Evolutionary conservation across 2,113 vertebrate species (phyloP), one percentile per base, ranked within the genome.

Genomic region (Paraplagusia blochii): DNA sequence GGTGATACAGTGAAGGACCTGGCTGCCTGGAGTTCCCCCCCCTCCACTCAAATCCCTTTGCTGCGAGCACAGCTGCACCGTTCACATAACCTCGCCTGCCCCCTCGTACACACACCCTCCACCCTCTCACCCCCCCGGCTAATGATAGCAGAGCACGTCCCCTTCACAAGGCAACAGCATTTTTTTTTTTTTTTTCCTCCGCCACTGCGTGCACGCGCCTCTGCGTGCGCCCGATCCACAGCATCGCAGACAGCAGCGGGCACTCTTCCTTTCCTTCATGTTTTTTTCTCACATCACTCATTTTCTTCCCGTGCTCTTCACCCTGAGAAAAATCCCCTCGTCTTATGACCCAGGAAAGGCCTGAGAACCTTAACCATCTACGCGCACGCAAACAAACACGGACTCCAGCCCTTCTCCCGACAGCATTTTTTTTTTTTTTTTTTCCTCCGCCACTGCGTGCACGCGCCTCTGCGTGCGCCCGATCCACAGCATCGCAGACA

Each of bases 31-130:
- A 77, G 88, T 75, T 53, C 84, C 78, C 73, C 73, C 77, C 72
- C 39, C 44, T 12, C 48, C 62, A 71, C 79, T 69, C 89, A 93
- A 94, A 92, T 92, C 91, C 88, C 92, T 91, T 79, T 63, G 88
- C 90, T 87, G 85, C 87, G 64, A 60, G 69, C 83, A 72, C 87
- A 92, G 72, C 83, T 90, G 88, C 91, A 93, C 90, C 84, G 84
- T 90, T 93, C 91, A 90, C 79, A 85, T 91, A 88, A 90, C 90
- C 91, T 92, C 90, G 83, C 81, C 84, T 89, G 88, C 88, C 86
- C 86, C 89, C 86, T 72, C 78, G 7, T 48, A 48, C 81, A 29
- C 22, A 29, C 22, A 29, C 53, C 47, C 62, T 46, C 55, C 68
- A 53, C 63, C 50, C 57, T 61, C 13, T 44, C 50, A 53, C 61